Conservation (phyloP, 2,113 vertebrate species). For the Porphyrio hochstetteri region DNA sequence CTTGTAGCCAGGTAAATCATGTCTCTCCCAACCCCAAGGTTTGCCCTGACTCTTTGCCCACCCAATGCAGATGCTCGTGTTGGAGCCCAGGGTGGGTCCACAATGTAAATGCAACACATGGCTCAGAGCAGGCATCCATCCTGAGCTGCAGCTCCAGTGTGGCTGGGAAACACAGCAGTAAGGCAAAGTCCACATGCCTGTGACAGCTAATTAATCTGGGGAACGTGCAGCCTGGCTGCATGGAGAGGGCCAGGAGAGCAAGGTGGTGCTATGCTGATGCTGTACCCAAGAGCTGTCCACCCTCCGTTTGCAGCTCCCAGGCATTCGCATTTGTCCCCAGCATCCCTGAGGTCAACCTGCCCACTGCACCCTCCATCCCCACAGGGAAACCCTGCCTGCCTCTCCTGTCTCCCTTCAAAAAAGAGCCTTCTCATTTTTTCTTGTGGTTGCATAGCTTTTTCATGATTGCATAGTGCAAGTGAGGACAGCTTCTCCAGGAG, state of each 20-base stretch:
- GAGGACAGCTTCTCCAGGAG: neutral
- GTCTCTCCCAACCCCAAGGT: neutral
- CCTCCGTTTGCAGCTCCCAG: neutral
- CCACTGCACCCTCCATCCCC: neutral
- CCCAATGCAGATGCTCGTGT: fast-evolving
- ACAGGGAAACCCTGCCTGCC: fast-evolving
- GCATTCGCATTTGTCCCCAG: neutral
- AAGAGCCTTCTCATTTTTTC: fast-evolving
- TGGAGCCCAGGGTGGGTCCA: neutral
- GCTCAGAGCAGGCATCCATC: neutral
- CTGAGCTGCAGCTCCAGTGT: neutral
- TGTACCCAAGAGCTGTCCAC: neutral
- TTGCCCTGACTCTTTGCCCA: neutral
- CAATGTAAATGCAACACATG: neutral
- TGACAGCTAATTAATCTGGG: neutral
- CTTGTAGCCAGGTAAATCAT: neutral
- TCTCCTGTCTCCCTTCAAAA: neutral
- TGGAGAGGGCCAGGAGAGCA: neutral
- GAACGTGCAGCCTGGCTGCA: neutral
- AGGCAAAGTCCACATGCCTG: neutral
- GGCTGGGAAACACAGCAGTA: neutral
- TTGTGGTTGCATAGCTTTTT: neutral
- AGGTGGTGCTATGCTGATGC: neutral
- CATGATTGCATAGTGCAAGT: too few relatives aligned
- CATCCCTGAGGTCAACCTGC: neutral